A percentile compares a stretch with the other conserved stretches of the same genome.
These are phyloP conservation scores for Silurus asotus DNA, from an alignment of 2,113 vertebrate genomes.

Conservation along the genomic window DNA sequence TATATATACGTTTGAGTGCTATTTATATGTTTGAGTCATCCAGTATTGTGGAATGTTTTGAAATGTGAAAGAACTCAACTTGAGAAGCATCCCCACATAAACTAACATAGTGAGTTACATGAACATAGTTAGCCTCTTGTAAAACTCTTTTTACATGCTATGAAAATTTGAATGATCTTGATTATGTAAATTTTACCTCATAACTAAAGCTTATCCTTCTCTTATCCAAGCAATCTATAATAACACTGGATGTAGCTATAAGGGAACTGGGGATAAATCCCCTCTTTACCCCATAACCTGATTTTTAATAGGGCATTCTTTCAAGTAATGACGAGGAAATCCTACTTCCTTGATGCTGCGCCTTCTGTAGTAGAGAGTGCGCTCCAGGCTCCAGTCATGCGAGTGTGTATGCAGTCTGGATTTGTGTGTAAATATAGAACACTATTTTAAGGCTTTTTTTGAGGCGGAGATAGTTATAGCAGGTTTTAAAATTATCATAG, in stretches of 20 bases:
- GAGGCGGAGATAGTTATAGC: slow-evolving; percentile 69
- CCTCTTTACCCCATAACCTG: neutral
- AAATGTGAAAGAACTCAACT: neutral
- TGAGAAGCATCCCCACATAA: neutral
- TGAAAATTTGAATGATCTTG: neutral
- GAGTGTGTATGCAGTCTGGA: slow-evolving; percentile 47
- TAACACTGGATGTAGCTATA: neutral
- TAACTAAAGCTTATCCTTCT: neutral
- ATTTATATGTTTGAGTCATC: too few relatives aligned
- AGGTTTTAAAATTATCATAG: slow-evolving; percentile 67
- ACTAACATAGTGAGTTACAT: too few relatives aligned
- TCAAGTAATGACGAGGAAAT: neutral
- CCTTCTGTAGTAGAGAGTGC: slow-evolving; percentile 53
- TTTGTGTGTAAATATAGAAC: slow-evolving; percentile 66
- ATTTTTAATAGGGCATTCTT: neutral
- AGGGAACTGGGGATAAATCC: neutral
- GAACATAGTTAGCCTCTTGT: neutral
- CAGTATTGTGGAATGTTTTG: too few relatives aligned
- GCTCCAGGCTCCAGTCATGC: slow-evolving; percentile 48
- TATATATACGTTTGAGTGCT: too few relatives aligned
- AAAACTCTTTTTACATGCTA: neutral
- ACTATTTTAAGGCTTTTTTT: slow-evolving; percentile 70
- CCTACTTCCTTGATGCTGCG: slow-evolving; percentile 36
- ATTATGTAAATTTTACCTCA: neutral
- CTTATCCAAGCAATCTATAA: neutral